A percentile compares a stretch with the other conserved stretches of the same genome.
Evolutionary conservation across 2,797 vertebrate species (phyloP).

Genomic region (Crypturellus tataupa): DNA sequence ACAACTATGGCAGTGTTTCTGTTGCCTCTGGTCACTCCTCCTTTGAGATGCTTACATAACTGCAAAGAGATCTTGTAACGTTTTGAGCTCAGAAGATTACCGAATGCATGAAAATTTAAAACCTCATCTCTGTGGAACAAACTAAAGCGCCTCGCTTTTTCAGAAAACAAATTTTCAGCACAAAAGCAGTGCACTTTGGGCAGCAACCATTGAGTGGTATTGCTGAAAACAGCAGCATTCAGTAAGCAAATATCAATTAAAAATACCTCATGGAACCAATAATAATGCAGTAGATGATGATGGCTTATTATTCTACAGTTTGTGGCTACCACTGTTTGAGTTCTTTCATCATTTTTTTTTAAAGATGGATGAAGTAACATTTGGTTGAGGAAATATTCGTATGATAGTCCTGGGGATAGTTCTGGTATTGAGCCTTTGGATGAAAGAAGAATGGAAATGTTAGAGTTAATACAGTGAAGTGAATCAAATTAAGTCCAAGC

Average conservation of each 20-base stretch:
- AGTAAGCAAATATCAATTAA: background rate
- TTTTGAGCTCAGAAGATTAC: background rate
- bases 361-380: background rate
- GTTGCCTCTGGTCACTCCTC: background rate
- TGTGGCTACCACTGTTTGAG: background rate
- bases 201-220: background rate
- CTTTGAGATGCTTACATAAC: background rate
- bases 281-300: background rate
- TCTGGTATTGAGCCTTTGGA: background rate
- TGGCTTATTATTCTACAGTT: background rate
- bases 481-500: background rate
- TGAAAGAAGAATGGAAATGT: background rate
- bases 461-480: background rate
- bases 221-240: background rate
- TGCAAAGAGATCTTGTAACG: background rate
- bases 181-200: rapidly evolving
- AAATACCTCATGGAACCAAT: background rate
- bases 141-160: background rate
- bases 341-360: background rate
- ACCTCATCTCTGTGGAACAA: background rate
- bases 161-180: background rate
- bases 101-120: background rate
- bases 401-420: background rate
- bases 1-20: background rate
- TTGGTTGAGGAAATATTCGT: background rate